Percentiles rank a stretch among this genome's conserved stretches.
Evolutionary conservation across 2,797 vertebrate species (phyloP).

Genomic region (Leucoraja ocellata): DNA sequence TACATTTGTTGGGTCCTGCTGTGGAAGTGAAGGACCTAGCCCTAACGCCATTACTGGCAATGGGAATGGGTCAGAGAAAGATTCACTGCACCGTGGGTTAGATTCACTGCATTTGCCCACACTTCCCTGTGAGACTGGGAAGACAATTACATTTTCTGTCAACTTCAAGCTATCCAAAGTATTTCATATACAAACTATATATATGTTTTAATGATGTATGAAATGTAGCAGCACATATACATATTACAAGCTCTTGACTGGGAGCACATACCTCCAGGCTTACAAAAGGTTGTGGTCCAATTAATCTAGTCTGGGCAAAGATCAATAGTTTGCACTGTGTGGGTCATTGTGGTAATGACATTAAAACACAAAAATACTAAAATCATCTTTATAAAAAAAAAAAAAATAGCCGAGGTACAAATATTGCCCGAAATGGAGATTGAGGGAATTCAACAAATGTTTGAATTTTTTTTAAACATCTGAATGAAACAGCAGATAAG

Average conservation of each 20-base stretch:
- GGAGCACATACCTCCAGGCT: not conserved
- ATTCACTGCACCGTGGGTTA: not conserved
- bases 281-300: not conserved
- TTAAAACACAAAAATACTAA: not conserved
- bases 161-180: not conserved
- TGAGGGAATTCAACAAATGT: not conserved
- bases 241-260: not conserved
- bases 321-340: not conserved
- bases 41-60: not conserved
- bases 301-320: not conserved
- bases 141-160: too few relatives aligned
- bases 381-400: not conserved
- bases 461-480: not conserved
- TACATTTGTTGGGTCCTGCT: not conserved
- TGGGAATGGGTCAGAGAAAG: not conserved
- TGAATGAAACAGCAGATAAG: too few relatives aligned
- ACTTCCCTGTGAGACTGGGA: not conserved
- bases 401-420: not conserved
- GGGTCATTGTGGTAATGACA: not conserved
- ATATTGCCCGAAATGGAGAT: not conserved
- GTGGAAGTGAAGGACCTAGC: not conserved
- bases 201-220: not conserved
- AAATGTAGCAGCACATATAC: not conserved
- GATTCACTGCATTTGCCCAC: not conserved
- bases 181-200: not conserved